These are phyloP conservation scores for Halesus radiatus DNA, from an alignment of 1,140 invertebrate genomes.

Conservation along the genomic window DNA sequence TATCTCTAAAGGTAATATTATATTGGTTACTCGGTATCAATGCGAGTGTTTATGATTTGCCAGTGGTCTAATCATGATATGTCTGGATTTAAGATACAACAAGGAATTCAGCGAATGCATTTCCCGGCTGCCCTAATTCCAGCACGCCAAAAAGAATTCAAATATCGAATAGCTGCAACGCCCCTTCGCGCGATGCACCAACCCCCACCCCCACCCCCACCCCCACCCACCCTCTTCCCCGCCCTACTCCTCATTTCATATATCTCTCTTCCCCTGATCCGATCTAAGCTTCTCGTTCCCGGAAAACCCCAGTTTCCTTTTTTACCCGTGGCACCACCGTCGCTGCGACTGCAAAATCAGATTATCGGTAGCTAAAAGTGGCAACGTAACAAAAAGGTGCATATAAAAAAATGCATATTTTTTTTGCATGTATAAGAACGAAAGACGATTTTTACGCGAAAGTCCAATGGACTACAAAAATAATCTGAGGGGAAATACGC, in stretches of 20 bases:
- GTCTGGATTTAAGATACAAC: too few species aligned
- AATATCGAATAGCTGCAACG: constrained; percentile 56
- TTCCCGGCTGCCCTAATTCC: constrained; percentile 41
- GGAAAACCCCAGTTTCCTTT: constrained; percentile 38
- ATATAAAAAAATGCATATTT: too few species aligned
- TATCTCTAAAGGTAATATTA: too few species aligned
- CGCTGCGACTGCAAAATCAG: constrained; percentile 32
- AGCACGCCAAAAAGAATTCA: constrained; percentile 49
- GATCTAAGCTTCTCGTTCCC: constrained; percentile 34
- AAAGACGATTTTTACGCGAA: too few species aligned
- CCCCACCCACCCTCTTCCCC: constrained; percentile 1
- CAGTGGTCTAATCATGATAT: too few species aligned
- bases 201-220: constrained; percentile 27
- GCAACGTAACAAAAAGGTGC: too few species aligned
- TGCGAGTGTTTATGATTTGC: too few species aligned
- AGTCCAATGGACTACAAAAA: too few species aligned
- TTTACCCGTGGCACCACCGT: constrained; percentile 37
- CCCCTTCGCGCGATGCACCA: constrained; percentile 51
- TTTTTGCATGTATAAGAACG: too few species aligned
- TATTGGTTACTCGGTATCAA: too few species aligned
- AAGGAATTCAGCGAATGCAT: not conserved
- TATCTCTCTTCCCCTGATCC: constrained; percentile 20
- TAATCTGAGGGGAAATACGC: too few species aligned
- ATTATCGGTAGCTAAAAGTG: too few species aligned
- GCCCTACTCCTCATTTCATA: constrained; percentile 1